These are phyloP conservation scores for Stegastes partitus DNA, from an alignment of 2,113 vertebrate species.

Conservation along the genomic window DNA sequence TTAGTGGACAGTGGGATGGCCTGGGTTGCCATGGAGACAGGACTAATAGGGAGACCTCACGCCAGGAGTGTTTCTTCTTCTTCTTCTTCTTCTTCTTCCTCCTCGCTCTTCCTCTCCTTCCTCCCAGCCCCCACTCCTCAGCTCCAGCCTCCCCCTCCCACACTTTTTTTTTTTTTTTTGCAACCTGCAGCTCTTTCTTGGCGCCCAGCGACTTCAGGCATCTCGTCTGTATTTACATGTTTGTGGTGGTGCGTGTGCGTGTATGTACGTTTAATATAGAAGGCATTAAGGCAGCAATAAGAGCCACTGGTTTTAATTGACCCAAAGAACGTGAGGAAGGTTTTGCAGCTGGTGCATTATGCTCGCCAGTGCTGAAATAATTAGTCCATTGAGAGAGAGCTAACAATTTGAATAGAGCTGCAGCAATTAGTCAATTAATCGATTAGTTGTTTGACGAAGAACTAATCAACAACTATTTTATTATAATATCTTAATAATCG, in stretches of 20 bases:
- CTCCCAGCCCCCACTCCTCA: constrained; percentile 5
- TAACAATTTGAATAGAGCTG: not conserved
- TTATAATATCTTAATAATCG: not conserved
- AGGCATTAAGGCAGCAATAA: constrained; percentile 5
- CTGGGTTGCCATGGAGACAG: constrained; percentile 75
- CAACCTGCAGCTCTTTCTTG: constrained; percentile 17
- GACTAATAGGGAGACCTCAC: constrained; percentile 68
- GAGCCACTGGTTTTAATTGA: constrained; percentile 5
- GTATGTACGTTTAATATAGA: constrained; percentile 29
- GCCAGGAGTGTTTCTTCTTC: constrained; percentile 34
- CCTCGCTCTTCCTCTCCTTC: constrained; percentile 13
- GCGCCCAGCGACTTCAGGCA: constrained; percentile 11
- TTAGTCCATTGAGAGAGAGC: constrained; percentile 15
- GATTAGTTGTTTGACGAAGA: constrained; percentile 24
- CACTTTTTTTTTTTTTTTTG: no score
- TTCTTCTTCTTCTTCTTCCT: constrained; percentile 18
- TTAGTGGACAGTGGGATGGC: constrained; percentile 65
- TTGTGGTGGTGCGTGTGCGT: constrained; percentile 35
- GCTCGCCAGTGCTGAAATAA: constrained; percentile 12
- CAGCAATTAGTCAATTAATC: constrained; percentile 19
- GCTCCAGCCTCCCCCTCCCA: not conserved
- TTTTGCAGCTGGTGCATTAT: not conserved
- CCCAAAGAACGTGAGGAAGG: constrained; percentile 10
- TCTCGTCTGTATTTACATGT: constrained; percentile 35
- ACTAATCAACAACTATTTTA: constrained; percentile 22